Base-by-base conservation (phyloP, 2,797 vertebrate species). In the Picus viridis region DNA sequence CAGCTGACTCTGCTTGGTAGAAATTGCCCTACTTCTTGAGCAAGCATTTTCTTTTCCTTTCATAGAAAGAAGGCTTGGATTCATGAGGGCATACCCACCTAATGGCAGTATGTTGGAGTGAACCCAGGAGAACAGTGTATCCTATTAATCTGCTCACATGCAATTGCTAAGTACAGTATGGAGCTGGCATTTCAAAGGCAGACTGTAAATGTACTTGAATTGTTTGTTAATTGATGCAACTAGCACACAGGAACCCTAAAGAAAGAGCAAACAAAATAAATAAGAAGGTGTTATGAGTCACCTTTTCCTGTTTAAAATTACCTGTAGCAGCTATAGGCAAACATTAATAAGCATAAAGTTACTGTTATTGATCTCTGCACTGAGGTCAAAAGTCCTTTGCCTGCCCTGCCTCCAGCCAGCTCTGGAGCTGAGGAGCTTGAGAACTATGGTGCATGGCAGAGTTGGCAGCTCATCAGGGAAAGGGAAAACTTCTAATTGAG, bases 101-200 rank as follows among this genome's bases (percentile, higher is more conserved):
- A 95, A 96, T 88, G 91, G 90, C 71, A 97, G 85, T 74, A 95
- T 80, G 93, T 96, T 93, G 71, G 80, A 92, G 90, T 94, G 96
- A 96, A 96, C 93, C 86, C 96, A 96, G 91, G 90, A 97, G 95
- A 97, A 97, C 86, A 97, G 96, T 92, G 72, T 71, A 89, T 88
- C 92, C 91, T 54, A 92, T 97, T 97, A 97, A 97, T 97, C 80
- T 96, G 92, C 85, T 97, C 85, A 43, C 88, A 95, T 73, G 96
- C 97, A 96, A 97, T 93, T 96, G 92, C 86, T 91, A 97, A 97
- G 87, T 96, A 95, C 93, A 92, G 93, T 96, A 96, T 92, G 91
- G 86, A 80, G 92, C 88, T 96, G 93, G 90, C 91, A 95, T 97
- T 97, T 97, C 96, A 96, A 97, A 97, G 78, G 88, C 94, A 97